Percentiles rank a stretch among this genome's conserved stretches.
Conservation (phyloP, 2,797 vertebrate genomes). For the Danio jaintianensis region DNA sequence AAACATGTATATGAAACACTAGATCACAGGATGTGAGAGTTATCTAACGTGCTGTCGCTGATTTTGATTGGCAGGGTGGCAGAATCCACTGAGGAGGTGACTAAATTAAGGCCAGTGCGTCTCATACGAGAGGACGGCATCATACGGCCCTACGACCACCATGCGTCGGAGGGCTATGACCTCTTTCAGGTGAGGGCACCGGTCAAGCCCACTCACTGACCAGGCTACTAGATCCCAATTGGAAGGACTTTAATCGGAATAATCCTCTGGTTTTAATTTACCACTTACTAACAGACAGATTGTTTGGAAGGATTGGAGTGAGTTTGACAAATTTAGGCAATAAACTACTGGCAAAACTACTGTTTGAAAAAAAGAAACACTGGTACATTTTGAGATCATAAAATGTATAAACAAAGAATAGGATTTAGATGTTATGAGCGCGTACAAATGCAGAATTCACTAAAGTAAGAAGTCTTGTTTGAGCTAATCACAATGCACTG, state of each 20-base stretch:
- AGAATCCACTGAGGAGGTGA: constrained; percentile 93
- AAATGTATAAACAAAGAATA: no score
- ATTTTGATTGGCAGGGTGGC: constrained; percentile 81
- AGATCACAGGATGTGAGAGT: not conserved
- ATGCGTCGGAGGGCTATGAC: constrained; percentile 89
- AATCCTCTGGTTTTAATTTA: constrained; percentile 13
- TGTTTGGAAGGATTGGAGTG: not conserved
- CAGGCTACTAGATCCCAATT: not conserved
- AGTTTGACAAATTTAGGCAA: not conserved
- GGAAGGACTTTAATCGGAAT: not conserved
- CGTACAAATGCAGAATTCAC: no score
- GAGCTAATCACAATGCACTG: no score
- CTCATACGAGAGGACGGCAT: constrained; percentile 92
- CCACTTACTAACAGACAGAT: constrained; percentile 6
- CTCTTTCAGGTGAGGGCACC: constrained; percentile 87
- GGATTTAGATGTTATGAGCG: no score
- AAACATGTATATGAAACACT: constrained; percentile 5
- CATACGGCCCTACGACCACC: constrained; percentile 88
- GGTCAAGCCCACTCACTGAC: not conserved
- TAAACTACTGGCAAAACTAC: not conserved
- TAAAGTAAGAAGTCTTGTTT: no score
- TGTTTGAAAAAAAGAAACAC: no score
- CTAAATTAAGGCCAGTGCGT: constrained; percentile 88
- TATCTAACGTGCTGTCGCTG: constrained; percentile 9
- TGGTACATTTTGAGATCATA: no score